phyloP scores from a whole-genome alignment of 2,113 vertebrate species.

The Neogobius melanostomus region DNA sequence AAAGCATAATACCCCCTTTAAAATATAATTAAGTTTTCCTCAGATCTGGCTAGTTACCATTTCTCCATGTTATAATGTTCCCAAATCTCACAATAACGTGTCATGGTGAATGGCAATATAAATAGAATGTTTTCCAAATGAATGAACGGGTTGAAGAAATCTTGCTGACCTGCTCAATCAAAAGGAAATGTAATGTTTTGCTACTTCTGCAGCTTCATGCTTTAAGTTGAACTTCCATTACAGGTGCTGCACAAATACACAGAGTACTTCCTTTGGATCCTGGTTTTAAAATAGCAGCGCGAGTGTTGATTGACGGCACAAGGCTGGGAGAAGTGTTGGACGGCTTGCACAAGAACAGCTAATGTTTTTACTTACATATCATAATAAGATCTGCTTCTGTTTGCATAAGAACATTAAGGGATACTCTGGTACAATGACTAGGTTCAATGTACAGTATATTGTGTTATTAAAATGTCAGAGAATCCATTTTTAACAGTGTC shows the following conservation, averaged over 20 bases:
- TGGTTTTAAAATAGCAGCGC: slow-evolving; percentile 53
- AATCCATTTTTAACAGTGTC: too few relatives aligned
- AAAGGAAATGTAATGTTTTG: slow-evolving; percentile 25
- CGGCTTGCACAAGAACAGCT: slow-evolving; percentile 53
- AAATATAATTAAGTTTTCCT: too few relatives aligned
- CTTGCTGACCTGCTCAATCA: slow-evolving; percentile 35
- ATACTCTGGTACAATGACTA: not conserved
- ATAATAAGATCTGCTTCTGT: slow-evolving; percentile 18
- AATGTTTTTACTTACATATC: slow-evolving; percentile 48
- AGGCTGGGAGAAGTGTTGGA: slow-evolving; percentile 46
- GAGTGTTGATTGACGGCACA: slow-evolving; percentile 55
- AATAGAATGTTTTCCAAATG: not conserved
- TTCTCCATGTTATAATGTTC: too few relatives aligned
- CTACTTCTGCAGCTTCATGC: slow-evolving; percentile 16
- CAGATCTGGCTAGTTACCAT: too few relatives aligned
- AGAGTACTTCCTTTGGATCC: slow-evolving; percentile 41
- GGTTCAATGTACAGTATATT: not conserved
- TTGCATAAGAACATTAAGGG: not conserved
- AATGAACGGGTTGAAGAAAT: not conserved
- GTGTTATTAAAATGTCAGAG: too few relatives aligned
- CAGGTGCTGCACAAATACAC: slow-evolving; percentile 43
- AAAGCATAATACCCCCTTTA: too few relatives aligned
- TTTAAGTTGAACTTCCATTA: slow-evolving; percentile 15
- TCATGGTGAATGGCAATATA: not conserved
- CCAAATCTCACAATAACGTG: not conserved